Conservation (phyloP, 2,797 vertebrate species). For the Sciurus carolinensis region DNA sequence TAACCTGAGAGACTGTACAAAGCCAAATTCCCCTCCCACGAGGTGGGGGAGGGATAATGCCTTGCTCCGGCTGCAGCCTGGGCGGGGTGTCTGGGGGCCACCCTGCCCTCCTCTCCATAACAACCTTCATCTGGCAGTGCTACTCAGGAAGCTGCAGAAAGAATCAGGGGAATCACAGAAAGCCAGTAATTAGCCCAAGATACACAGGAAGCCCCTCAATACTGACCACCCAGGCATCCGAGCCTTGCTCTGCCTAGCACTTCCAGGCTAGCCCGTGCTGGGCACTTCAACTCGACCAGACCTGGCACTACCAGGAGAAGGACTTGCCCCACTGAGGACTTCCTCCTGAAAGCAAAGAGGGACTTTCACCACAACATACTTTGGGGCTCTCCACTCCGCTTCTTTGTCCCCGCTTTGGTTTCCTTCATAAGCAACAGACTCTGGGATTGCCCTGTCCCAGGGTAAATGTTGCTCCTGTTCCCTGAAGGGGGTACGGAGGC, state of each 20-base stretch:
- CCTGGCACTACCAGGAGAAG: not conserved
- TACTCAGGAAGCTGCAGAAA: not conserved
- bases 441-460: not conserved
- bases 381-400: fast-evolving
- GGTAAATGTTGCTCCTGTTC: not conserved
- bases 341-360: not conserved
- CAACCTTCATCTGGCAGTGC: constrained; percentile 21
- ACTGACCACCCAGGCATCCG: not conserved
- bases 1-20: constrained; percentile 29
- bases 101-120: not conserved
- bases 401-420: not conserved
- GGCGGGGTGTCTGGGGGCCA: constrained; percentile 16
- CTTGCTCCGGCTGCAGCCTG: constrained; percentile 50
- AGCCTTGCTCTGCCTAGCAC: not conserved
- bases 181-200: constrained; percentile 22
- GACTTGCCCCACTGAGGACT: not conserved
- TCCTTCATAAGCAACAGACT: not conserved
- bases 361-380: not conserved
- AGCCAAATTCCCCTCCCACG: constrained; percentile 66
- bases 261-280: not conserved
- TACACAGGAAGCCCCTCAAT: constrained; percentile 49
- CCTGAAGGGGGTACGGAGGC: not conserved
- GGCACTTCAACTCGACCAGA: not conserved
- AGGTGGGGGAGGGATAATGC: constrained; percentile 33
- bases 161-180: not conserved